These are phyloP conservation scores for Acipenser transmontanus DNA, from an alignment of 2,797 vertebrate genomes.

Conservation along the genomic window DNA sequence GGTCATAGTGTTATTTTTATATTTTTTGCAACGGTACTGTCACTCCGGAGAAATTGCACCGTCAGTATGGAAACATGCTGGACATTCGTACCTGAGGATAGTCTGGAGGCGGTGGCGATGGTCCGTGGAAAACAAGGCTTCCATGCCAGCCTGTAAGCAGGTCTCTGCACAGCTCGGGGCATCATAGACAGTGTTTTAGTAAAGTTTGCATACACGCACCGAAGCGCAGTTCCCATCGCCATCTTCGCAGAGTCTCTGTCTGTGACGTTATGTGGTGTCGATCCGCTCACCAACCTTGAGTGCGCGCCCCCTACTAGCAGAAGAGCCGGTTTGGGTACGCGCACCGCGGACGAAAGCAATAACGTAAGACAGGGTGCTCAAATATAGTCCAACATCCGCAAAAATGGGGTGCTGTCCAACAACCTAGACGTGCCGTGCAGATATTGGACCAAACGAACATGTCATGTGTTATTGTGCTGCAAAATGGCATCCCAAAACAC, in stretches of 20 bases:
- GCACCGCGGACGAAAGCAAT: background rate
- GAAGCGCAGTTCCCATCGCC: slow-evolving; percentile 63
- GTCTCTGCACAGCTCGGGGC: slow-evolving; percentile 19
- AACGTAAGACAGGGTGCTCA: background rate
- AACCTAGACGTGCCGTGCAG: too few relatives aligned
- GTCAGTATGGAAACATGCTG: background rate
- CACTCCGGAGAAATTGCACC: too few relatives aligned
- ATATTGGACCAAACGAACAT: too few relatives aligned
- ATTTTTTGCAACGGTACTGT: too few relatives aligned
- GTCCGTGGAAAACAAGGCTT: slow-evolving; percentile 38
- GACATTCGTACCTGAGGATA: slow-evolving; percentile 61
- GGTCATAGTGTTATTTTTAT: too few relatives aligned
- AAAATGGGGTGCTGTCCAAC: too few relatives aligned
- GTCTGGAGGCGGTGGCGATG: slow-evolving; percentile 45
- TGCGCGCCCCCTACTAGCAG: slow-evolving; percentile 28
- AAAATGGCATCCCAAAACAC: too few relatives aligned
- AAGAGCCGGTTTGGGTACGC: background rate
- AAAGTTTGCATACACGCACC: slow-evolving; percentile 51
- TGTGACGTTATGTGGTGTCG: slow-evolving; percentile 26
- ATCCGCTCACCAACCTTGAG: slow-evolving; percentile 42
- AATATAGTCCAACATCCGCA: too few relatives aligned
- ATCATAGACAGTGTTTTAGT: slow-evolving; percentile 33
- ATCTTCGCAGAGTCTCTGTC: slow-evolving; percentile 49
- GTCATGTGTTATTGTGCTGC: too few relatives aligned
- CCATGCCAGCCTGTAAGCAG: slow-evolving; percentile 35